Conservation (phyloP, 2,113 vertebrate genomes). For the Perognathus longimembris region DNA sequence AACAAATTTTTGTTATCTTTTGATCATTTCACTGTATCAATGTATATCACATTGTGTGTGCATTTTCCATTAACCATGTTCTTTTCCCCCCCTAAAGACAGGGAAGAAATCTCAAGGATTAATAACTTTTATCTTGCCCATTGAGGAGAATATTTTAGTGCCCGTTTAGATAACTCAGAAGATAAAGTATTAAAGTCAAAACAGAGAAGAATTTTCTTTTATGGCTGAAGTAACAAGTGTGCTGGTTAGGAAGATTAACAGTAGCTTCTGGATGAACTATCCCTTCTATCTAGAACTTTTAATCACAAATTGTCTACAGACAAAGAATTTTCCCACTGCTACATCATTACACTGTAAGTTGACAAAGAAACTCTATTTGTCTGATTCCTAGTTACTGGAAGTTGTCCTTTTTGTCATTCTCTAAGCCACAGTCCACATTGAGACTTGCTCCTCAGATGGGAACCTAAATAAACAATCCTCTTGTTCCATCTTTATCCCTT, state of each 20-base stretch:
- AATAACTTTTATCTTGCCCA: neutral
- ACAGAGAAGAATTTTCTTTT: constrained; percentile 51
- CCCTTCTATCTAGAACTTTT: neutral
- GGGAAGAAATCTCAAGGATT: neutral
- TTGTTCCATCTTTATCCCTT: constrained; percentile 44
- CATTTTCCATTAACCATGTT: neutral
- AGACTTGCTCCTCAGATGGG: neutral
- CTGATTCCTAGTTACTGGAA: neutral
- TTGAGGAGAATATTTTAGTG: constrained; percentile 31
- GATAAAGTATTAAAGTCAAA: neutral
- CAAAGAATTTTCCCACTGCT: neutral
- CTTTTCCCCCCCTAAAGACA: neutral
- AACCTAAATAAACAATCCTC: constrained; percentile 25
- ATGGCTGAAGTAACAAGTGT: constrained; percentile 28
- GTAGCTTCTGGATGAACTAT: neutral
- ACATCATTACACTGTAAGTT: neutral
- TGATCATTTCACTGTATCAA: neutral
- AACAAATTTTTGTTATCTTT: constrained; percentile 9
- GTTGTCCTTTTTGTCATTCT: neutral
- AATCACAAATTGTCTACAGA: neutral
- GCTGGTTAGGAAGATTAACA: constrained; percentile 19
- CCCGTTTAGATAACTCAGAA: neutral
- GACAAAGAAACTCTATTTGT: constrained; percentile 13
- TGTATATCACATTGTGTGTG: neutral
- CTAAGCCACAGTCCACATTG: neutral